Conservation (phyloP, 1,140 invertebrate species). For the Bombus consobrinus region DNA sequence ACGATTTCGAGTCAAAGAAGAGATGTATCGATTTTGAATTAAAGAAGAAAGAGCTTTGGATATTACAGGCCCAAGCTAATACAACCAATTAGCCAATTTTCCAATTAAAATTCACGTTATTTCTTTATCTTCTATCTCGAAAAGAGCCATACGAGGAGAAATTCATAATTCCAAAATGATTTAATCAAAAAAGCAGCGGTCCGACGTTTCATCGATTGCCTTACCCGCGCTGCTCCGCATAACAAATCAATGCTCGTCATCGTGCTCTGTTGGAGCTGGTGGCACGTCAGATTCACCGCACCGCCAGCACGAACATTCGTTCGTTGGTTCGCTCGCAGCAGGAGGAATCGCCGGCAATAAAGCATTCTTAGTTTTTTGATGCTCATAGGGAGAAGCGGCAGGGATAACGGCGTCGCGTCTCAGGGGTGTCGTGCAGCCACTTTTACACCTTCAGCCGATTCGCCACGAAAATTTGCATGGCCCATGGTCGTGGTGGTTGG, state of each 20-base stretch:
- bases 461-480: conserved; percentile 58
- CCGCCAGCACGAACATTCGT: background rate
- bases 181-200: too few species aligned
- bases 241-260: conserved; percentile 21
- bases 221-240: background rate
- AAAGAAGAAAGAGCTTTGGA: too few species aligned
- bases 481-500: background rate
- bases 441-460: conserved; percentile 47
- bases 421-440: conserved; percentile 40
- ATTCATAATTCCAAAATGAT: too few species aligned
- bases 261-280: background rate
- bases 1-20: too few species aligned
- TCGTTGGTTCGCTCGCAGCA: background rate
- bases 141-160: too few species aligned
- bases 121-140: too few species aligned
- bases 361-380: conserved; percentile 45
- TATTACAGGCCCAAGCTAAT: too few species aligned
- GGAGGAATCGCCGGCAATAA: conserved; percentile 53
- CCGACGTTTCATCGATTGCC: background rate
- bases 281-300: background rate
- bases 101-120: too few species aligned
- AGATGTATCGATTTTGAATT: too few species aligned
- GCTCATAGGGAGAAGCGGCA: background rate
- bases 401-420: background rate
- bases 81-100: too few species aligned